Evolutionary conservation across 35 echinoderm and acorn worm species (phyloP).

Genomic region (Chiridota heheva): DNA sequence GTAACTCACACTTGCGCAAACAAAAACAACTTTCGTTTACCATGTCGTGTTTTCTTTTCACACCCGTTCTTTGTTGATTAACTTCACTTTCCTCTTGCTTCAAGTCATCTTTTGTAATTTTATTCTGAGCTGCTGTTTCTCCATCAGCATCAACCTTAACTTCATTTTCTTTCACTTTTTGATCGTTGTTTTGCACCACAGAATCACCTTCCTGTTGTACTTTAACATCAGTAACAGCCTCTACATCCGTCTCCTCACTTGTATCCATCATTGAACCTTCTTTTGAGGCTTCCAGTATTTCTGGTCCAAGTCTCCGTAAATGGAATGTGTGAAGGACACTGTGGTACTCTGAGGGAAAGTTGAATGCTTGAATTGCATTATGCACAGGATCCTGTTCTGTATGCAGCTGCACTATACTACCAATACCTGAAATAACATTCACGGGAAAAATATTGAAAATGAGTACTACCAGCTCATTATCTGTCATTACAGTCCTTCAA

Average conservation of each 20-base stretch:
- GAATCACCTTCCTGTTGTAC: neutral
- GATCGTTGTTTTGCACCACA: neutral
- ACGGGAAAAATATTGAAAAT: no score
- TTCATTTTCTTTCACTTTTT: neutral
- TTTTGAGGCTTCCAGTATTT: conserved; percentile 11
- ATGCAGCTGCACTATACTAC: conserved; percentile 67
- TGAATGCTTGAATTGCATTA: conserved; percentile 51
- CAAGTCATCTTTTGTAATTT: neutral
- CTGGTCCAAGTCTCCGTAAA: conserved; percentile 17
- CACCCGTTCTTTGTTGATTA: neutral
- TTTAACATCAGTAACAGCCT: neutral
- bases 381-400: conserved; percentile 47
- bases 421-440: conserved; percentile 47
- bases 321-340: conserved; percentile 42
- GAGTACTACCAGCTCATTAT: no score
- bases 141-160: neutral
- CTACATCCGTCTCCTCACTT: neutral
- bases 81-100: neutral
- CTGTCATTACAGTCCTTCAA: no score
- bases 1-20: no score
- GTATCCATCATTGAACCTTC: neutral
- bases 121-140: neutral
- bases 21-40: no score
- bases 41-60: no score
- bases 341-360: conserved; percentile 53